A percentile compares a stretch with the other conserved stretches of the same genome.
These are phyloP conservation scores for Struthio camelus DNA, from an alignment of 2,113 vertebrate genomes.

Conservation along the genomic window DNA sequence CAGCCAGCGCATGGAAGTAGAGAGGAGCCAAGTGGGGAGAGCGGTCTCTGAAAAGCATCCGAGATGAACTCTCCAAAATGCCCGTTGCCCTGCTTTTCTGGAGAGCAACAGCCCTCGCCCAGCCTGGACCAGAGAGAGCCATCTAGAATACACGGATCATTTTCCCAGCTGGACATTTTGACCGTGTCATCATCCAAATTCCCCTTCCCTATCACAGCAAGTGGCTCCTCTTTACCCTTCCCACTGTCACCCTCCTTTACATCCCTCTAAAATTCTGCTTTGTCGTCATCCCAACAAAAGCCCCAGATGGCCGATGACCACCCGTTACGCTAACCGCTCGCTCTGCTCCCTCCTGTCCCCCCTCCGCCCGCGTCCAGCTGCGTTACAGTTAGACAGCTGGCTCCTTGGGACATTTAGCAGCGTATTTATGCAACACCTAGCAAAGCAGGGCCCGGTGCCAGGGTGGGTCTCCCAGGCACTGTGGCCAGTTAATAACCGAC, in stretches of 20 bases:
- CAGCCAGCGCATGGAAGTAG: neutral
- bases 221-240: neutral
- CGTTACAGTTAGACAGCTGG: no score
- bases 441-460: neutral
- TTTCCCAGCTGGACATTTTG: neutral
- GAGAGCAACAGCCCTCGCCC: rapidly evolving
- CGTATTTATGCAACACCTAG: neutral
- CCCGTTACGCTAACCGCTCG: neutral
- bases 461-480: neutral
- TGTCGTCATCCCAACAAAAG: neutral
- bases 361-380: no score
- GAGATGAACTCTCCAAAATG: neutral
- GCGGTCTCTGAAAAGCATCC: neutral
- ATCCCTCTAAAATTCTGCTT: neutral
- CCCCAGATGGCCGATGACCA: no score
- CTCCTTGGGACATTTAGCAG: no score
- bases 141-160: neutral
- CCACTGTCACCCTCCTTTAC: neutral
- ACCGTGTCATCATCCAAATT: neutral
- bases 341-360: neutral
- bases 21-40: neutral
- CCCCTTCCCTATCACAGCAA: neutral
- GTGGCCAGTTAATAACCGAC: neutral
- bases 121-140: neutral
- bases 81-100: neutral